Evolutionary conservation across 2,113 vertebrate species (phyloP), one percentile per base, ranked within the genome.

Genomic region (Bufo bufo): DNA sequence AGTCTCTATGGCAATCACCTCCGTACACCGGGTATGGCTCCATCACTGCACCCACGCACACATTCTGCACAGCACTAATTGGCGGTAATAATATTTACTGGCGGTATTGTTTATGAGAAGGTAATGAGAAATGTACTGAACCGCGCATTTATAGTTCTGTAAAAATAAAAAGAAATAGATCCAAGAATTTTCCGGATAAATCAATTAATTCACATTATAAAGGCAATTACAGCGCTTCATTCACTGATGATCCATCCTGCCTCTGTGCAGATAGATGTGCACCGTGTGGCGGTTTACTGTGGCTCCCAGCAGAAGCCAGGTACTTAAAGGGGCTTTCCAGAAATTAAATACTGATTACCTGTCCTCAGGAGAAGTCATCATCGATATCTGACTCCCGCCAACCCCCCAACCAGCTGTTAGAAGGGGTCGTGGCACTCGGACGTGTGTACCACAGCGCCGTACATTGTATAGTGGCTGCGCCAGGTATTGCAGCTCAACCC

Each of bases 1-100:
- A 45, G 82, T 84, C 82, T 84, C 82, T 84, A 84, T 84, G 82
- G 63, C 82, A 84, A 84, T 84, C 81, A 13, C 59, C 63, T n/a
- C 45, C 56, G 16, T 43, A 47, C 58, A 20, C 33, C 14, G 54
- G 56, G 54, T 58, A n/a, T 58, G 17, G 81, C 56, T 83, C 47
- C 59, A 84, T 84, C 49, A 71, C 66, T 52, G 49, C 69, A 54
- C 82, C 65, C 82, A 84, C 65, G 63, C 82, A 71, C 61, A 23
- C 50, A 52, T 52, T 84, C 13, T 52, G 82, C 63, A 54, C 13
- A 54, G 6, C 20, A 10, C 65, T 84, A 84, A 84, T 84, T 84
- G 63, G n/a, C 50, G 63, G 61, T 84, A 84, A 69, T 84, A 84
- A 69, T 84, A 69, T 84, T 84, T 84, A 71, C 63, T 71, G 82